Percentiles rank a stretch among this genome's conserved stretches.
Conservation (phyloP, 2,113 vertebrate species). For the Chauna torquata region DNA sequence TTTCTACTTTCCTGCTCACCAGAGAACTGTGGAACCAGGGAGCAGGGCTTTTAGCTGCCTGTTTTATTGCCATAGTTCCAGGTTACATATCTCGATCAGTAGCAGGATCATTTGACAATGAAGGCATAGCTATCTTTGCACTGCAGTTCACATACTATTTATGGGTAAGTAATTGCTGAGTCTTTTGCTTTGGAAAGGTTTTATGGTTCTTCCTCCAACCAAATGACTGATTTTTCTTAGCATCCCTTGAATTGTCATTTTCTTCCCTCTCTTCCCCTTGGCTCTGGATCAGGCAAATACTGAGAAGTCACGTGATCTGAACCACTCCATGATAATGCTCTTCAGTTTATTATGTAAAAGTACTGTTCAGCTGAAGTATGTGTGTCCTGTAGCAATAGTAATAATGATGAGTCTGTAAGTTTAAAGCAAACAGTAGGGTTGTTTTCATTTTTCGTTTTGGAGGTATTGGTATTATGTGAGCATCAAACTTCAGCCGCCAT, state of each 20-base stretch:
- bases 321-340: not conserved
- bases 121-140: constrained; percentile 99
- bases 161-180: constrained; percentile 87
- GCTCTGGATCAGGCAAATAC: constrained; percentile 4
- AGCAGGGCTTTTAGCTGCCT: constrained; percentile 96
- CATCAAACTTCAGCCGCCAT: not conserved
- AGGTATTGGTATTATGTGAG: not conserved
- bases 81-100: constrained; percentile 99
- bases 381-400: not conserved
- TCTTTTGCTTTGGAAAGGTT: constrained; percentile 20
- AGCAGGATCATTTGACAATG: constrained; percentile 98
- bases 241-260: constrained; percentile 33
- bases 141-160: constrained; percentile 99
- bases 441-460: not conserved
- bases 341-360: not conserved
- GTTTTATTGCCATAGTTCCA: constrained; percentile 98
- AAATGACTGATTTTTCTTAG: constrained; percentile 45
- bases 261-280: constrained; percentile 27
- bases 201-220: constrained; percentile 9
- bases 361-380: not conserved
- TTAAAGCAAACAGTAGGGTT: not conserved
- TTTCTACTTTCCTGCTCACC: constrained; percentile 98
- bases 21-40: constrained; percentile 99
- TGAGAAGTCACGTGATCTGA: constrained; percentile 9
- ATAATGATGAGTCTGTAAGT: not conserved